phyloP scores from a whole-genome alignment of 2,113 vertebrate species.

The Ageneiosus marmoratus region DNA sequence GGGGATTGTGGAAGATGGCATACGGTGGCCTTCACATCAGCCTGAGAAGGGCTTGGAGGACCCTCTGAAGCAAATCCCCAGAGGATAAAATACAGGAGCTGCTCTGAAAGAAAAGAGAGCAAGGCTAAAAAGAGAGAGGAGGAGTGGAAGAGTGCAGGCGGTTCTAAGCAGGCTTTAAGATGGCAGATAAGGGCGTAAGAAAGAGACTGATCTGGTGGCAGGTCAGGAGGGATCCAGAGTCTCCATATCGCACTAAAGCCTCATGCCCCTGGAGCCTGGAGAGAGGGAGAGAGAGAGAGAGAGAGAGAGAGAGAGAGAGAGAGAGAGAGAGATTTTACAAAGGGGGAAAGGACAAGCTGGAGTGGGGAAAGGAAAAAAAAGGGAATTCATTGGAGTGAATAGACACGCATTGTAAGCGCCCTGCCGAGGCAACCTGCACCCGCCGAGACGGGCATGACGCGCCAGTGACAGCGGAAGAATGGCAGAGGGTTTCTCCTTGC shows the following conservation, averaged over 20 bases:
- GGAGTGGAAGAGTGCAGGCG: conserved; percentile 36
- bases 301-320: conserved; percentile 39
- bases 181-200: conserved; percentile 57
- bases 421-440: conserved; percentile 88
- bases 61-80: conserved; percentile 40
- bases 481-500: conserved; percentile 86
- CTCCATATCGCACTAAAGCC: conserved; percentile 50
- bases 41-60: conserved; percentile 4
- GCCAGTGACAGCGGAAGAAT: conserved; percentile 66
- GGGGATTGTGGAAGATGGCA: conserved; percentile 42
- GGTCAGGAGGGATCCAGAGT: conserved; percentile 47
- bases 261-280: conserved; percentile 28
- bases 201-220: conserved; percentile 53
- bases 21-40: conserved; percentile 18
- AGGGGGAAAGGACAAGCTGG: conserved; percentile 43
- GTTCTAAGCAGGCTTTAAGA: conserved; percentile 61
- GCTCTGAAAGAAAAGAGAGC: conserved; percentile 42
- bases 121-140: conserved; percentile 17
- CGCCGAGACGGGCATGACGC: conserved; percentile 65
- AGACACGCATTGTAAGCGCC: conserved; percentile 86
- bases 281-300: conserved; percentile 42
- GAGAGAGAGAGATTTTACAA: conserved; percentile 54
- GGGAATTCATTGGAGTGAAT: conserved; percentile 55
- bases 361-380: conserved; percentile 26
- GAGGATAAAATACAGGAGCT: conserved; percentile 27